Conservation (phyloP, 2,888 invertebrate genomes). For the Hofmannophila pseudospretella region DNA sequence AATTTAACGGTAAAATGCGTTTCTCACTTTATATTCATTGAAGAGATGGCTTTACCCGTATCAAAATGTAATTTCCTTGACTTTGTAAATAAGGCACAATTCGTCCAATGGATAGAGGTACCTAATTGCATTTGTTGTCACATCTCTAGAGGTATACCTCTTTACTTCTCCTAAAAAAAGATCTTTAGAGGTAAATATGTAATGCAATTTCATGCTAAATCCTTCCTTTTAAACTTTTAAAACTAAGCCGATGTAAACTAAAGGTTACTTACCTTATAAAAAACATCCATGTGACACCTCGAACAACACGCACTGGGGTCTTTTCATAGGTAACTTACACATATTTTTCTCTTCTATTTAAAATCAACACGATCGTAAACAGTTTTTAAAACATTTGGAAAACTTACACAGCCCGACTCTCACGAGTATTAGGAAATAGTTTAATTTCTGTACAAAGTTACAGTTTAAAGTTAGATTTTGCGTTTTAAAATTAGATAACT, state of each 20-base stretch:
- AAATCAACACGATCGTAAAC: conserved; percentile 18
- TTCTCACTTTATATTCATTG: neutral
- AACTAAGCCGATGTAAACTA: neutral
- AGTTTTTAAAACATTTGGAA: conserved; percentile 16
- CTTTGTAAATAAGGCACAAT: neutral
- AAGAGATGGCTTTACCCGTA: neutral
- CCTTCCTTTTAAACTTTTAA: neutral
- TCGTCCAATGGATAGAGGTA: neutral
- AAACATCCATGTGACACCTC: conserved; percentile 21
- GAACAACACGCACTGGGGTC: conserved; percentile 11
- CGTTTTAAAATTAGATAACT: conserved; percentile 4
- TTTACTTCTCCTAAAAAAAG: neutral
- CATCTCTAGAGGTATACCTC: too few relatives aligned
- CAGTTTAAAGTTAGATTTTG: conserved; percentile 12
- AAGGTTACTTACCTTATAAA: conserved; percentile 26
- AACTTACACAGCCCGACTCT: conserved; percentile 23
- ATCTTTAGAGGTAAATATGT: neutral
- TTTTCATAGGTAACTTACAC: conserved; percentile 1
- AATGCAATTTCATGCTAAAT: neutral
- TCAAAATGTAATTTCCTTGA: neutral
- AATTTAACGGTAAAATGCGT: neutral
- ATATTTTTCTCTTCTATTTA: conserved; percentile 8
- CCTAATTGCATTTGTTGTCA: neutral
- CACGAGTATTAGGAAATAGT: conserved; percentile 3
- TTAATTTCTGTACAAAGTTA: conserved; percentile 6